Base-by-base conservation (phyloP, 2,888 invertebrate species). In the Caradrina clavipalpis region DNA sequence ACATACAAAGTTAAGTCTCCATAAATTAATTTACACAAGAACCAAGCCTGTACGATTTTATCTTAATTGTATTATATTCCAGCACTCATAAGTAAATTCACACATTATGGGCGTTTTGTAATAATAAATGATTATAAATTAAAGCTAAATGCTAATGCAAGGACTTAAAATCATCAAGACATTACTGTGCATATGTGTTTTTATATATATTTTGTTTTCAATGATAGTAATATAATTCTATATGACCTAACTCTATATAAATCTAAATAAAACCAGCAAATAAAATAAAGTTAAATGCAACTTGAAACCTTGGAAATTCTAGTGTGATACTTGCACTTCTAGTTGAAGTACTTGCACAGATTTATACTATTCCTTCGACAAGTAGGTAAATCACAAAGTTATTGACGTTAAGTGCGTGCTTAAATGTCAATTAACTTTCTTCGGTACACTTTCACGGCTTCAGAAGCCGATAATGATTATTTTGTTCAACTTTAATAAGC, bases 361-460 rank as follows among this genome's bases (percentile, higher is more conserved):
- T 62, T 65, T 55, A 71, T 67, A 57, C 45, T 56, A 57, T 59
- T 76, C 53, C 67, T 31, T 67, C 50, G 78, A 47, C 49, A 54
- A 64, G 73, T 66, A 22, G 22, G 45, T 76, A 77, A 77, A 77
- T 72, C 60, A 53, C 77, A n/a, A 56, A 58, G 63, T 64, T 76
- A 77, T 72, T 39, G 73, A 72, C 67, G 67, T 61, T 57, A 67
- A 77, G 59, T 77, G 73, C 67, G 39, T 67, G 63, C 73, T 67
- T 72, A 61, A 76, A 67, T 77, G 77, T 72, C 73, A 73, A 77
- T 77, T 76, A 72, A 77, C 77, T 76, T 72, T 76, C 77, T 72
- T 77, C n/a, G 10, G 19, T 59, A n/a, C 10, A 63, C 76, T 76
- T 76, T 77, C 76, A 76, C 77, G 67, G 67, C 73, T 67, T 60